phyloP scores from a whole-genome alignment of 2,888 invertebrate species.

The Chrysotoxum bicinctum region DNA sequence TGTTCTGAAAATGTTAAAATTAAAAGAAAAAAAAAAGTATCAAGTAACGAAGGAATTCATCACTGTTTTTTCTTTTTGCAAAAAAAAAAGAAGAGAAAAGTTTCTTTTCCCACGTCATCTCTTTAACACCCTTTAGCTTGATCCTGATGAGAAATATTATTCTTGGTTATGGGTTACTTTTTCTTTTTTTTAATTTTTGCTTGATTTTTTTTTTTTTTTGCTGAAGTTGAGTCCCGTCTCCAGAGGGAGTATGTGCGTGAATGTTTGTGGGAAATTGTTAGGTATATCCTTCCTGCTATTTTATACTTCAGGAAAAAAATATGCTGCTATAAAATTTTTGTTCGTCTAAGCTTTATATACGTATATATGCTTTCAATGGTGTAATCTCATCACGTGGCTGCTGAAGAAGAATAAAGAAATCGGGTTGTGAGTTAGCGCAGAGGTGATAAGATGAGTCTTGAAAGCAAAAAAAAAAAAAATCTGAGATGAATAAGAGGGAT shows the following conservation, averaged over 20 bases:
- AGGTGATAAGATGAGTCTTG: neutral
- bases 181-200: constrained; percentile 1
- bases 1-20: constrained; percentile 31
- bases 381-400: constrained; percentile 57
- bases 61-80: constrained; percentile 9
- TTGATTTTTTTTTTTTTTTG: neutral
- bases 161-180: constrained; percentile 18
- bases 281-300: constrained; percentile 13
- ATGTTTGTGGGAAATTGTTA: constrained; percentile 31
- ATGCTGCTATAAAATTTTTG: neutral
- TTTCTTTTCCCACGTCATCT: constrained; percentile 8
- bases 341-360: constrained; percentile 29
- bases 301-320: constrained; percentile 26
- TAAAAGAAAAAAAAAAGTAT: constrained; percentile 25
- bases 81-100: constrained; percentile 7
- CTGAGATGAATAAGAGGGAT: neutral
- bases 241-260: constrained; percentile 37
- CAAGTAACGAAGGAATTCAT: constrained; percentile 48
- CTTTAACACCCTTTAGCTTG: constrained; percentile 13
- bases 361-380: constrained; percentile 39
- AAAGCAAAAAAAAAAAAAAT: neutral
- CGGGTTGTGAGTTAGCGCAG: constrained; percentile 3
- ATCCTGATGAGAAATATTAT: constrained; percentile 31
- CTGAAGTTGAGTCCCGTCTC: neutral
- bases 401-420: constrained; percentile 15